Percentiles rank a stretch among this genome's conserved stretches.
Conservation (phyloP, 2,888 invertebrate genomes). For the Caenorhabditis imperialis region DNA sequence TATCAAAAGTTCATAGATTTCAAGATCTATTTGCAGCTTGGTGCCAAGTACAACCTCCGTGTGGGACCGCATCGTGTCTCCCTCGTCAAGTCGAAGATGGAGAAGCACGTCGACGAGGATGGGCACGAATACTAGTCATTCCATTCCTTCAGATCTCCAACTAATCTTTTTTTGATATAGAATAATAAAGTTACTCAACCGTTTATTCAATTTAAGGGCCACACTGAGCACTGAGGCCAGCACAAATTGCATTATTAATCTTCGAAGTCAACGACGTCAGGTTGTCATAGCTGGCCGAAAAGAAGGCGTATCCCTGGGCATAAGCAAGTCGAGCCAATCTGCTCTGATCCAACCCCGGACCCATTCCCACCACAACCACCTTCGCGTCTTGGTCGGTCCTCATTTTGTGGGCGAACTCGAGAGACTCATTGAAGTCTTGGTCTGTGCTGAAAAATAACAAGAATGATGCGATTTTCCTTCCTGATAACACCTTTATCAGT, state of each 20-base stretch:
- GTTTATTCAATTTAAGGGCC: constrained; percentile 33
- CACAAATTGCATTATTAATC: constrained; percentile 62
- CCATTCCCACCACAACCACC: constrained; percentile 64
- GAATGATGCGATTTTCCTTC: background rate
- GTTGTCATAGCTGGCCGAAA: constrained; percentile 49
- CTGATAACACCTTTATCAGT: background rate
- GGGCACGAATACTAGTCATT: constrained; percentile 36
- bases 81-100: constrained; percentile 50
- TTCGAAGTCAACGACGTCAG: constrained; percentile 38
- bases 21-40: constrained; percentile 57
- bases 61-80: constrained; percentile 63
- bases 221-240: constrained; percentile 44
- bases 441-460: constrained; percentile 49
- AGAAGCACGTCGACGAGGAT: constrained; percentile 51
- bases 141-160: background rate
- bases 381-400: constrained; percentile 58
- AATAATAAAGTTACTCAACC: constrained; percentile 2
- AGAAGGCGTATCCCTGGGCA: constrained; percentile 61
- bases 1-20: too few species aligned
- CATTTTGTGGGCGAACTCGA: constrained; percentile 61
- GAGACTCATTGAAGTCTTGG: constrained; percentile 65
- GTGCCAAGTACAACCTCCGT: constrained; percentile 58
- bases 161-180: background rate
- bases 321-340: constrained; percentile 54
- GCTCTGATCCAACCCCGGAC: constrained; percentile 45